These are phyloP conservation scores for Chrysolina haemoptera DNA, from an alignment of 2,888 invertebrate species.

Conservation along the genomic window DNA sequence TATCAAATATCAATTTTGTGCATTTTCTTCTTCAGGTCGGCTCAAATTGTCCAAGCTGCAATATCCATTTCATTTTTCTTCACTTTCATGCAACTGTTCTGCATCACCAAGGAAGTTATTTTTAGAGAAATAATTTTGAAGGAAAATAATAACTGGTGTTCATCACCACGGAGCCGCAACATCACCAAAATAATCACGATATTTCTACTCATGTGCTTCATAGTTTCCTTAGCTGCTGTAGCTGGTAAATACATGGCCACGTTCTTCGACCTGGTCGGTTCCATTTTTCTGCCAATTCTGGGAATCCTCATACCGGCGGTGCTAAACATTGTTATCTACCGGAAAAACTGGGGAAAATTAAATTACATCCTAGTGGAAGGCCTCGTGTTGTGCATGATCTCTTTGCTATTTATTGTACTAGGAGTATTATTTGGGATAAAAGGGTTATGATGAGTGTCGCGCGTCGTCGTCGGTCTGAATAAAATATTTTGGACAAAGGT, in stretches of 20 bases:
- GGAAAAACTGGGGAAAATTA: slow-evolving; percentile 77
- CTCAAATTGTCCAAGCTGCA: slow-evolving; percentile 85
- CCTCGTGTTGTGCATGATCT: slow-evolving; percentile 73
- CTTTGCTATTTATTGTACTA: slow-evolving; percentile 78
- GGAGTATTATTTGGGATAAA: slow-evolving; percentile 72
- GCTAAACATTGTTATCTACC: slow-evolving; percentile 80
- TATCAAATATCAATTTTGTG: no score
- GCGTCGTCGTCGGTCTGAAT: no score
- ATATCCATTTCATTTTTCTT: slow-evolving; percentile 93
- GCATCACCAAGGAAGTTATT: slow-evolving; percentile 94
- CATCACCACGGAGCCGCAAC: slow-evolving; percentile 72
- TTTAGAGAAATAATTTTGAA: slow-evolving; percentile 94
- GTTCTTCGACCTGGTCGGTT: slow-evolving; percentile 91
- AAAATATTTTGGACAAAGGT: neutral
- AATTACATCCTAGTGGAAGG: slow-evolving; percentile 82
- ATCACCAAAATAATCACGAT: slow-evolving; percentile 73
- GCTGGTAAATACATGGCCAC: slow-evolving; percentile 87
- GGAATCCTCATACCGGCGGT: slow-evolving; percentile 84
- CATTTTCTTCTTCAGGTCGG: slow-evolving; percentile 72
- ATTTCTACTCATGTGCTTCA: slow-evolving; percentile 70
- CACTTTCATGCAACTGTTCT: slow-evolving; percentile 94
- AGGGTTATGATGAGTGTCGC: slow-evolving; percentile 17
- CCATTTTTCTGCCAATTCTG: slow-evolving; percentile 77
- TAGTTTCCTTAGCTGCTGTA: slow-evolving; percentile 73
- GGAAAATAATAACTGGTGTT: no score